These are phyloP conservation scores for Acromyrmex echinatior DNA, from an alignment of 1,140 invertebrate genomes.

Conservation along the genomic window DNA sequence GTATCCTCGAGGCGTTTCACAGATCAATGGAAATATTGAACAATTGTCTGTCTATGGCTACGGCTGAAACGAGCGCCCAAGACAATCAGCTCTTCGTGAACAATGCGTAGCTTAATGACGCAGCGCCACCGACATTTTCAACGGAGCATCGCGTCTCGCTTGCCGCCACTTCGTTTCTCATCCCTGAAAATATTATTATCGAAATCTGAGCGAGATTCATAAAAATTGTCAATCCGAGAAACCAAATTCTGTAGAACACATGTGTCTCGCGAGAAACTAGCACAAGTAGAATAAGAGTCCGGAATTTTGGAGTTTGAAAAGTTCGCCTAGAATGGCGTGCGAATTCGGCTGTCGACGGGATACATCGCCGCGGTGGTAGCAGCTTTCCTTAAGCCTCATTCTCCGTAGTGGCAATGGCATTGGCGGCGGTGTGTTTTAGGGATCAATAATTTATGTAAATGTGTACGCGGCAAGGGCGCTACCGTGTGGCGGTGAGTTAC, in stretches of 20 bases:
- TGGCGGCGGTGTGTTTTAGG: conserved; percentile 85
- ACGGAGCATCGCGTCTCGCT: conserved; percentile 66
- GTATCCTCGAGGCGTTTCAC: conserved; percentile 82
- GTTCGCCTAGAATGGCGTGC: neutral
- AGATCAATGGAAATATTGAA: conserved; percentile 87
- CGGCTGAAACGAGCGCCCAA: conserved; percentile 85
- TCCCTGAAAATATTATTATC: conserved; percentile 62
- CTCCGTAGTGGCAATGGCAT: conserved; percentile 83
- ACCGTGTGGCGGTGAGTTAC: conserved; percentile 86
- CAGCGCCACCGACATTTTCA: conserved; percentile 82
- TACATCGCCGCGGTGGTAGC: conserved; percentile 60
- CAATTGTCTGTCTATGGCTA: conserved; percentile 86
- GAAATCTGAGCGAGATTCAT: neutral
- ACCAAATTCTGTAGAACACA: neutral
- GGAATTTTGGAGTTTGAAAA: neutral
- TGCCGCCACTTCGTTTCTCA: conserved; percentile 21
- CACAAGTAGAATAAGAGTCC: neutral
- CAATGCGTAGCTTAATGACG: conserved; percentile 87
- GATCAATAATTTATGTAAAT: conserved; percentile 88
- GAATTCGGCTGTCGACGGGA: conserved; percentile 53
- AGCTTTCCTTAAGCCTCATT: conserved; percentile 74
- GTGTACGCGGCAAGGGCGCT: conserved; percentile 86
- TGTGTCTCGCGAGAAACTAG: neutral
- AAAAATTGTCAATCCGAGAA: neutral
- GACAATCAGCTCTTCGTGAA: conserved; percentile 86